Percentiles rank a stretch among this genome's conserved stretches.
Conservation (phyloP, 2,113 vertebrate genomes). For the Pangasianodon gigas region DNA sequence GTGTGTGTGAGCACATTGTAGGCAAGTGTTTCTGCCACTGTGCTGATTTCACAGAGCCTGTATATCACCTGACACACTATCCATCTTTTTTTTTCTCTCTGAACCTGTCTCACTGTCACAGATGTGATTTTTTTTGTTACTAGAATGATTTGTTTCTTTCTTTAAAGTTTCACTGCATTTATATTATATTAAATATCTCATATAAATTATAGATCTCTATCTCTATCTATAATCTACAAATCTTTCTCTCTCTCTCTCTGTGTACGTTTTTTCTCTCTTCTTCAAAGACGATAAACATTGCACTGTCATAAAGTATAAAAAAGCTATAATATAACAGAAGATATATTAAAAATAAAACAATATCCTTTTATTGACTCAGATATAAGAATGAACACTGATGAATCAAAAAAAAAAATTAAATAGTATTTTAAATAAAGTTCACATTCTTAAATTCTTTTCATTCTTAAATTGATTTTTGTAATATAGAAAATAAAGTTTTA, state of each 20-base stretch:
- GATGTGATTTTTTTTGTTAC: neutral
- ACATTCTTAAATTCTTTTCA: neutral
- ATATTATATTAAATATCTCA: neutral
- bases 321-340: no score
- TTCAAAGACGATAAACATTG: neutral
- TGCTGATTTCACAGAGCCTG: neutral
- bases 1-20: neutral
- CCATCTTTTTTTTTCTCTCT: neutral
- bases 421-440: neutral
- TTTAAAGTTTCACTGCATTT: neutral
- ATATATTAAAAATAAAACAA: neutral
- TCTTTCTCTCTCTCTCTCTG: no score
- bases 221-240: no score
- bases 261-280: neutral
- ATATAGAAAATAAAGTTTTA: neutral
- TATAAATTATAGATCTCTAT: no score
- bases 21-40: slow-evolving; percentile 23
- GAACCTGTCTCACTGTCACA: neutral
- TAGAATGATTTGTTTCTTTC: neutral
- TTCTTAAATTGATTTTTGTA: neutral
- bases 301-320: no score
- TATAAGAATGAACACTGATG: neutral
- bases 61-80: slow-evolving; percentile 20
- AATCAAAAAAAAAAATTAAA: neutral
- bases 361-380: neutral